Evolutionary conservation across 2,888 invertebrate genomes (phyloP), one percentile per base, ranked within the genome.

Genomic region (Drosophila phalerata): DNA sequence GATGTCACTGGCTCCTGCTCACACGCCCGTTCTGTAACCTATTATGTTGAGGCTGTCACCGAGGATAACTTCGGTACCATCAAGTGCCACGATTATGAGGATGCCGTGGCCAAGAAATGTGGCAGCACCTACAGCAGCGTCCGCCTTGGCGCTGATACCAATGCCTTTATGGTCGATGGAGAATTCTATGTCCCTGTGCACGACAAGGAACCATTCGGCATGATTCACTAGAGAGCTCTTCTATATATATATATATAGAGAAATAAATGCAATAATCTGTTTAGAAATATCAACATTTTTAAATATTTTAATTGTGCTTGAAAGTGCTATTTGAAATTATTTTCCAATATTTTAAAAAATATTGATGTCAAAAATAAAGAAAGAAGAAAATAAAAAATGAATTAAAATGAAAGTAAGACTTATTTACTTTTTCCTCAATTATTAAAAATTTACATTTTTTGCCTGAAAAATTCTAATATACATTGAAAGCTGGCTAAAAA

Each of bases 11-110:
- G 91, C 56, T 68, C 81, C 22, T 94, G 94, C 85, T 89, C 94
- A 22, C 94, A 94, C 72, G 76, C 77, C 1, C 90, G 94, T 52
- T 90, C 94, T 0, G 91, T 91, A 43, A 64, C 79, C 55, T 93
- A 93, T 69, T 93, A 91, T 53, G 92, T 92, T 1, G 94, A 94
- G 88, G 93, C 93, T 2, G 82, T 94, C 1, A 25, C 32, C 3
- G 30, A 75, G 25, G 78, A 90, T 9, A 81, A 89, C 43, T 93
- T 93, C 38, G 70, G 67, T 0, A 83, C 91, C 52, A 69, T 86
- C 5, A 88, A 90, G 66, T 92, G 92, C 61, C 13, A 55, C 0
- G 61, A 80, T 53, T 91, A 88, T 45, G 30, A 81, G 65, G 53
- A 73, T 10, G 90, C 92, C 22, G 73, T 86, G 0, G 61, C 67